Percentiles rank a stretch among this genome's conserved stretches.
These are phyloP conservation scores for Pitta sordida DNA, from an alignment of 2,113 vertebrate genomes.

Conservation along the genomic window DNA sequence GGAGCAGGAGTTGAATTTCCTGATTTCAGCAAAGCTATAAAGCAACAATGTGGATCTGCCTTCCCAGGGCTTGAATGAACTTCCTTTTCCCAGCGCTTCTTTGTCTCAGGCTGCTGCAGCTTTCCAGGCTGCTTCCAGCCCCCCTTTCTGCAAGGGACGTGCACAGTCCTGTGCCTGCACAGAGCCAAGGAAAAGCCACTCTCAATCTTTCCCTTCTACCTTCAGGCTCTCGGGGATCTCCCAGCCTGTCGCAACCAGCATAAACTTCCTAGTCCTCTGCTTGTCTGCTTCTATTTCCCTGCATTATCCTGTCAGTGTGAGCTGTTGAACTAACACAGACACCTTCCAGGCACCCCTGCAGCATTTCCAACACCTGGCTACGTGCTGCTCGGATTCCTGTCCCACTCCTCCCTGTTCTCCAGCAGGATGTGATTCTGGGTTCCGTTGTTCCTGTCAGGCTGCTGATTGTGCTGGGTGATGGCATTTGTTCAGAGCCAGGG, in stretches of 20 bases:
- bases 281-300: background rate
- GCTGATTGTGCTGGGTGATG: slow-evolving; percentile 60
- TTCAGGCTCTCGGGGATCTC: background rate
- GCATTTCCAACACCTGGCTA: background rate
- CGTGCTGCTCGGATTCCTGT: background rate
- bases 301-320: background rate
- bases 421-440: background rate
- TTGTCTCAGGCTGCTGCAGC: background rate
- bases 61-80: background rate
- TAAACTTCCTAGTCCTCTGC: background rate
- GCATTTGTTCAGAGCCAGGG: slow-evolving; percentile 65
- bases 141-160: background rate
- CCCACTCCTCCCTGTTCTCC: slow-evolving; percentile 24
- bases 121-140: background rate
- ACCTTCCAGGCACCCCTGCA: background rate
- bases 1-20: background rate
- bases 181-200: background rate
- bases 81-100: background rate
- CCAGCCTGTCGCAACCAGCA: background rate
- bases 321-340: background rate
- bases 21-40: background rate
- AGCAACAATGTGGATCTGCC: background rate
- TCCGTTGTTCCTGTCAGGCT: slow-evolving; percentile 62
- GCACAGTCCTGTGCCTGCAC: background rate
- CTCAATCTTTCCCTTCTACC: background rate